Conservation (phyloP, 2,113 vertebrate genomes). For the Baryphthengus martii region DNA sequence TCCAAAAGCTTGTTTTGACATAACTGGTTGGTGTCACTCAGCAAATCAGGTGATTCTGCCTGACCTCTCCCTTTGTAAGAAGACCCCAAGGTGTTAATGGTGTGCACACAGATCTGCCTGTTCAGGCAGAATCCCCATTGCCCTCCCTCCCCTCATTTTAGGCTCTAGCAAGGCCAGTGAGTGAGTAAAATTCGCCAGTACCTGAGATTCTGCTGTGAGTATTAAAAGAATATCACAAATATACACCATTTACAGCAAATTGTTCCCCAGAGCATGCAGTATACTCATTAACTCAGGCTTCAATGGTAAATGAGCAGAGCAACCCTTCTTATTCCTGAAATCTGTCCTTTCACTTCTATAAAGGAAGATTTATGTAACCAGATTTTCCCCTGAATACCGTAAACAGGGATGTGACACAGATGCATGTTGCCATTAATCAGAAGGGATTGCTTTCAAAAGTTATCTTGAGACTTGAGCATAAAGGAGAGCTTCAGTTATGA, state of each 20-base stretch:
- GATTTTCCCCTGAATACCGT: background rate
- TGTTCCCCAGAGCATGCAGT: background rate
- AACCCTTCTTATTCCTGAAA: background rate
- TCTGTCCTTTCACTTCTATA: background rate
- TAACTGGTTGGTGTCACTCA: background rate
- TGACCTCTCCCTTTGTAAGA: background rate
- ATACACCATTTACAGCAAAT: background rate
- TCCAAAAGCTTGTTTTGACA: background rate
- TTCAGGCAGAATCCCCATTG: background rate
- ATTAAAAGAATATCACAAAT: background rate
- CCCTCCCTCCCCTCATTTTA: background rate
- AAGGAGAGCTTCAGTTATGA: background rate
- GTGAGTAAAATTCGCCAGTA: background rate
- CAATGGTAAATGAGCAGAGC: background rate
- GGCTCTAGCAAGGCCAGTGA: background rate
- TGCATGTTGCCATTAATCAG: background rate
- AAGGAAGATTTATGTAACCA: background rate
- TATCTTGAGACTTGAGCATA: background rate
- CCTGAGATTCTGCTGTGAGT: background rate
- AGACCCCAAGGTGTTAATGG: background rate
- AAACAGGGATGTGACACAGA: background rate
- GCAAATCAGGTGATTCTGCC: background rate
- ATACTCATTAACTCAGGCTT: background rate
- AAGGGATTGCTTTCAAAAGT: slow-evolving; percentile 7
- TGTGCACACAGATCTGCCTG: background rate